phyloP scores from a whole-genome alignment of 2,888 invertebrate genomes.

The Eledona agricola region DNA sequence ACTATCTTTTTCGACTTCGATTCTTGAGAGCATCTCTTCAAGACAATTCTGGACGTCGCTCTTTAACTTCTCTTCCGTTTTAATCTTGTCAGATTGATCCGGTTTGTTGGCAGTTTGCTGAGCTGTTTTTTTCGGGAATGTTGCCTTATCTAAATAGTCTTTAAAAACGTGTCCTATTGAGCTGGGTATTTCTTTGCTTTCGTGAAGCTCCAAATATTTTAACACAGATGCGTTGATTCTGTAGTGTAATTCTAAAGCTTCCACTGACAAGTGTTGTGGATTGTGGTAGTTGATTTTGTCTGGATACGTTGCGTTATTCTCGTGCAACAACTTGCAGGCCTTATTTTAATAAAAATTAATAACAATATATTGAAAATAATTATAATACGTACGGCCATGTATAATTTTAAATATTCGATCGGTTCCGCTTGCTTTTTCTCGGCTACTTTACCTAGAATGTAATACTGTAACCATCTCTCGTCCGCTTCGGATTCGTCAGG shows the following conservation, averaged over 20 bases:
- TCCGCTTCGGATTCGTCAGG: constrained; percentile 70
- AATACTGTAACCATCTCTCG: constrained; percentile 92
- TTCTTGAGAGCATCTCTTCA: constrained; percentile 37
- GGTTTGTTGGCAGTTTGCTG: constrained; percentile 18
- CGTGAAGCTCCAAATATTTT: constrained; percentile 83
- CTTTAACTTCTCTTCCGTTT: constrained; percentile 30
- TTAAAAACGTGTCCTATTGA: constrained; percentile 63
- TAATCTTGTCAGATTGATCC: constrained; percentile 12
- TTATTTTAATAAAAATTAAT: constrained; percentile 54
- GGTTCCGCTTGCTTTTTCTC: constrained; percentile 85
- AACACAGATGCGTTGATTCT: constrained; percentile 89
- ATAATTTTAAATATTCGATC: constrained; percentile 79
- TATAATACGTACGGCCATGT: constrained; percentile 70
- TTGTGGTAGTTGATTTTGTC: constrained; percentile 85
- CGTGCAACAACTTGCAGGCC: constrained; percentile 79
- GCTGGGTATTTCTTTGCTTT: constrained; percentile 72
- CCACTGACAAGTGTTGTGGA: constrained; percentile 84
- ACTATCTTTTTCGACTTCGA: constrained; percentile 4
- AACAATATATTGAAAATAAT: not conserved
- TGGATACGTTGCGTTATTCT: constrained; percentile 85
- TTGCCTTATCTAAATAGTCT: constrained; percentile 32
- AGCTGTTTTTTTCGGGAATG: constrained; percentile 35
- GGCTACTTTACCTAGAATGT: constrained; percentile 94
- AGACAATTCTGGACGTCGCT: constrained; percentile 40
- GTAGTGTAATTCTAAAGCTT: constrained; percentile 86